Evolutionary conservation across 2,797 vertebrate genomes (phyloP), one percentile per base, ranked within the genome.

Genomic region (Lophius americanus): DNA sequence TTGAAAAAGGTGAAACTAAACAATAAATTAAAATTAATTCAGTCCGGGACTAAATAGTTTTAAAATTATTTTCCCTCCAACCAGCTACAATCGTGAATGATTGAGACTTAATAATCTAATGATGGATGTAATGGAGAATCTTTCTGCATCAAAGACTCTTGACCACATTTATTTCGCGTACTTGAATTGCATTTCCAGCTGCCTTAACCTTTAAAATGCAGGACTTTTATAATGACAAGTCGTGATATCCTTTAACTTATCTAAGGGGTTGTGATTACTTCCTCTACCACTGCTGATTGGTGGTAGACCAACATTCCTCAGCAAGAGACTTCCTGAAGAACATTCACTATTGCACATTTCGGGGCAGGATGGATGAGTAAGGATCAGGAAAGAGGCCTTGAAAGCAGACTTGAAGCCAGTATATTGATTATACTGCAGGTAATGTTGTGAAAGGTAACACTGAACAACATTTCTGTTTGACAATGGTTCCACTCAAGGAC

Each of bases 401-500:
- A 53, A 56, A 62, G 9, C 36, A 64, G 60, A 58, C 14, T 43
- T 65, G 7, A 56, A 42, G 42, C 54, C 12, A 6, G 36, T 38
- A 51, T 7, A 64, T 5, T 50, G 37, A 46, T 32, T 10, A 10
- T 42, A 35, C 39, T 71, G 54, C 8, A 52, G 11, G 38, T 35
- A 44, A 70, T 48, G 61, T 37, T 54, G 44, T 58, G 67, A 75
- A 51, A 33, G 47, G 51, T 14, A 8, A 9, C 53, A 38, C 10
- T 14, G 56, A 68, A 52, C 56, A 71, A 57, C 69, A 48, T 14
- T 32, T 23, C 23, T 14, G 12, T 55, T 51, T 11, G 9, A 23
- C 35, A 13, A 14, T 33, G 51, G 51, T 42, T 51, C 43, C 32
- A 33, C 58, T 72, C 8, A 64, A 67, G 79, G 51, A 62, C 4